A percentile compares a stretch with the other conserved stretches of the same genome.
Evolutionary conservation across 2,797 vertebrate species (phyloP).

Genomic region (Micrastur ruficollis): DNA sequence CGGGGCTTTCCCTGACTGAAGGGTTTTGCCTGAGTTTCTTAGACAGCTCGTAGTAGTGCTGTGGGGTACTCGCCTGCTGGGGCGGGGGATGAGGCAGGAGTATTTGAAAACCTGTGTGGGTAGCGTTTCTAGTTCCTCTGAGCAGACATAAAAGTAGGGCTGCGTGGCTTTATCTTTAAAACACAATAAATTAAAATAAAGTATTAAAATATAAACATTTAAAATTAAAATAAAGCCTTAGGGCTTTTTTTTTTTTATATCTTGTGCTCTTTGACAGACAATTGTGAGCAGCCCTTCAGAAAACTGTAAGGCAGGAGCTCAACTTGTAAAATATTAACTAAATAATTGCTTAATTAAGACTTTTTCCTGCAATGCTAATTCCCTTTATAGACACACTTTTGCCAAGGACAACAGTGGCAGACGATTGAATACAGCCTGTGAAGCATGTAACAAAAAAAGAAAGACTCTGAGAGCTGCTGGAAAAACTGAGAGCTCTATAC

Average conservation of each 20-base stretch:
- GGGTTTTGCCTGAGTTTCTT: neutral
- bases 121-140: neutral
- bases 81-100: neutral
- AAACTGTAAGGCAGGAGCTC: neutral
- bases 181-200: neutral
- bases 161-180: neutral
- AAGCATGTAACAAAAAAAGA: neutral
- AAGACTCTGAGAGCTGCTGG: neutral
- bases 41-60: neutral
- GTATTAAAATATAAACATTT: neutral
- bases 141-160: neutral
- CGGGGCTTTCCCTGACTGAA: neutral
- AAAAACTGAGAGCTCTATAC: neutral
- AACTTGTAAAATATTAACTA: neutral
- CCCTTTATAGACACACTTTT: neutral
- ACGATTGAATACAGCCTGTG: neutral
- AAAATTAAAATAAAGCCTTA: neutral
- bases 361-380: neutral
- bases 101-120: neutral
- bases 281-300: neutral
- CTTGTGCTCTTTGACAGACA: neutral
- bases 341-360: neutral
- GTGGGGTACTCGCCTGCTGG: neutral
- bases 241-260: neutral
- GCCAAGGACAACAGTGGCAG: neutral